A percentile compares a stretch with the other conserved stretches of the same genome.
Conservation (phyloP, 2,888 invertebrate species). For the Meteorus cinctellus region DNA sequence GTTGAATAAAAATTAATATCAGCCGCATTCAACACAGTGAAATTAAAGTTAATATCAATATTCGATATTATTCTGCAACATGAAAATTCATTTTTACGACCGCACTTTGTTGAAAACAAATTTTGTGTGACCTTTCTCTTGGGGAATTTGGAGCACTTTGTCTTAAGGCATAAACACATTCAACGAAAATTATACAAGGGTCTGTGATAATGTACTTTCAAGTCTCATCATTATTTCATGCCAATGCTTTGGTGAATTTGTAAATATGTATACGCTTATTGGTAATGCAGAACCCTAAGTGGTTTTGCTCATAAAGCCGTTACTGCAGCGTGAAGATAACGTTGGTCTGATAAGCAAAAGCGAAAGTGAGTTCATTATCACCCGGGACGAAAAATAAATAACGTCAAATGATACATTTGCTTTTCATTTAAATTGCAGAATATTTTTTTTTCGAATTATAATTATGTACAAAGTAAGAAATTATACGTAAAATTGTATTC, state of each 20-base stretch:
- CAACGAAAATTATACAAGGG: not conserved
- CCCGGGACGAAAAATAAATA: not conserved
- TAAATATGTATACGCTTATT: conserved; percentile 42
- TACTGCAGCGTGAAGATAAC: conserved; percentile 49
- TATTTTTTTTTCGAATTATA: not conserved
- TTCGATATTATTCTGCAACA: too few relatives aligned
- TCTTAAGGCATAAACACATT: not conserved
- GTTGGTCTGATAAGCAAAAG: conserved; percentile 38
- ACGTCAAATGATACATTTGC: not conserved
- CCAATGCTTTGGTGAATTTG: conserved; percentile 45
- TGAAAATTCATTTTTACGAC: too few relatives aligned
- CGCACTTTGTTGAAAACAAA: too few relatives aligned
- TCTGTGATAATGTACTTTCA: conserved; percentile 20
- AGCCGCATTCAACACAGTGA: not conserved
- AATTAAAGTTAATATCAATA: too few relatives aligned
- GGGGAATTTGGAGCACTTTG: too few relatives aligned
- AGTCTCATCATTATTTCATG: conserved; percentile 65
- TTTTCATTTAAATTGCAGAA: not conserved
- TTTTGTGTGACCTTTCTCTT: too few relatives aligned
- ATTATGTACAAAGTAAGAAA: not conserved
- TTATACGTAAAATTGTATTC: not conserved
- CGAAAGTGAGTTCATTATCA: not conserved
- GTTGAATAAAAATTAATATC: not conserved
- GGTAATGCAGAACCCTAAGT: conserved; percentile 66
- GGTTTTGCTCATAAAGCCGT: conserved; percentile 71